phyloP scores from a whole-genome alignment of 92 coral and sea anemone genomes.

The Heliopora coerulea region DNA sequence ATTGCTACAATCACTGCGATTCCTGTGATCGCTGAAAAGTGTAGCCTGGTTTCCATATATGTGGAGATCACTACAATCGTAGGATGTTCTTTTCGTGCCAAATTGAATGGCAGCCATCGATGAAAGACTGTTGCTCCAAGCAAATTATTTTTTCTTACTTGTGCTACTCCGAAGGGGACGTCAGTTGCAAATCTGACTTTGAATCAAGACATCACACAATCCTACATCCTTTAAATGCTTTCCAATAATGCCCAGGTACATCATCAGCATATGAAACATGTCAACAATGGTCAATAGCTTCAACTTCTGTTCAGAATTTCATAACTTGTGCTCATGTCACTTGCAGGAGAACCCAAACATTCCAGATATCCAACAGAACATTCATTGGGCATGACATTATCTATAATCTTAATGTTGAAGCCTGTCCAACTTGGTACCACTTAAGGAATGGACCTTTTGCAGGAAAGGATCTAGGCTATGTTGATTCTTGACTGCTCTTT shows the following conservation, averaged over 20 bases:
- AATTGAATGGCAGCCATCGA: too few relatives aligned
- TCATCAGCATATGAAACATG: constrained; percentile 52
- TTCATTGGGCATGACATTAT: constrained; percentile 27
- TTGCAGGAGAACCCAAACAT: constrained; percentile 55
- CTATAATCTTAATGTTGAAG: constrained; percentile 52
- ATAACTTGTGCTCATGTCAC: constrained; percentile 57
- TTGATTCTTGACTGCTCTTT: constrained; percentile 16
- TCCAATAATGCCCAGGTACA: constrained; percentile 44
- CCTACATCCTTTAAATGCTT: constrained; percentile 63
- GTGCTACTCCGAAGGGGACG: too few relatives aligned
- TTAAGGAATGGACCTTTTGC: constrained; percentile 47
- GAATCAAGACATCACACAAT: constrained; percentile 53
- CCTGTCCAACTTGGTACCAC: constrained; percentile 67
- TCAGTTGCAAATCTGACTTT: too few relatives aligned
- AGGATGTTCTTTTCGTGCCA: too few relatives aligned
- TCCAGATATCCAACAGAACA: constrained; percentile 61
- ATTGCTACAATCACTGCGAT: too few relatives aligned
- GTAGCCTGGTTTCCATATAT: too few relatives aligned
- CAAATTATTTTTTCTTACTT: too few relatives aligned
- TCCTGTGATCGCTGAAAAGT: too few relatives aligned
- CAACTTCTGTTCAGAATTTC: constrained; percentile 40
- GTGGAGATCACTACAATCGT: too few relatives aligned
- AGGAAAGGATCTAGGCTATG: constrained; percentile 53
- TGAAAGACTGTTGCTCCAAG: too few relatives aligned
- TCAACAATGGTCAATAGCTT: constrained; percentile 43